Conservation (phyloP, 2,797 vertebrate species). For the Notamacropus eugenii region DNA sequence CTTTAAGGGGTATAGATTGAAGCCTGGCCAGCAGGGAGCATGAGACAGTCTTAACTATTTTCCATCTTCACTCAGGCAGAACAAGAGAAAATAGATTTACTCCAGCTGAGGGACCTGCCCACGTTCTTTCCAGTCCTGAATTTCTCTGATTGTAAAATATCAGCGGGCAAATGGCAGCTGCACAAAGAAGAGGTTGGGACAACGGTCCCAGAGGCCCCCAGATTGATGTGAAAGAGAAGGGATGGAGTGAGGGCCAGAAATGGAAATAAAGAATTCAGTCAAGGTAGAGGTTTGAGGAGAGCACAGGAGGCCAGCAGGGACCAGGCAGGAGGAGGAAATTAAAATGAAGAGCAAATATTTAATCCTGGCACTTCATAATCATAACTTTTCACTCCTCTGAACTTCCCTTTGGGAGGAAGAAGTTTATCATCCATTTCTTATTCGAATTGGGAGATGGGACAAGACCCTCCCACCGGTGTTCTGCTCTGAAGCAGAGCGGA, state of each 20-base stretch:
- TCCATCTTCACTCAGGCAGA: neutral
- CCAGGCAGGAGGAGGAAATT: neutral
- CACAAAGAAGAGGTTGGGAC: neutral
- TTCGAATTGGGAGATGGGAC: neutral
- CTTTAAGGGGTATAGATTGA: fast-evolving
- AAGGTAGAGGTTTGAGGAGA: neutral
- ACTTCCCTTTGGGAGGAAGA: neutral
- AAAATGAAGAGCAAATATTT: slow-evolving; percentile 31
- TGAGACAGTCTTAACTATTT: fast-evolving
- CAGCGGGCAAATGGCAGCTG: neutral
- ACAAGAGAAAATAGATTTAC: neutral
- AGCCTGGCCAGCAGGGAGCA: fast-evolving
- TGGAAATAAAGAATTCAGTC: neutral
- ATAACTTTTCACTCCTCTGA: neutral
- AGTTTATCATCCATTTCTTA: fast-evolving
- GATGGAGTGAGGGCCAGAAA: neutral
- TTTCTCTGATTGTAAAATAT: slow-evolving; percentile 17
- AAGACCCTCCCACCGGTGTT: fast-evolving
- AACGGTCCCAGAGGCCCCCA: fast-evolving
- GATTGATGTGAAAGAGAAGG: neutral
- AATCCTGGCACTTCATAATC: neutral
- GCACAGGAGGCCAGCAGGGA: neutral
- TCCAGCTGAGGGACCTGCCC: neutral
- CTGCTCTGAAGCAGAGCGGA: neutral
- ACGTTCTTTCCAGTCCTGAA: neutral